phyloP scores from a whole-genome alignment of 2,113 vertebrate species.

The Muntiacus muntjak region DNA sequence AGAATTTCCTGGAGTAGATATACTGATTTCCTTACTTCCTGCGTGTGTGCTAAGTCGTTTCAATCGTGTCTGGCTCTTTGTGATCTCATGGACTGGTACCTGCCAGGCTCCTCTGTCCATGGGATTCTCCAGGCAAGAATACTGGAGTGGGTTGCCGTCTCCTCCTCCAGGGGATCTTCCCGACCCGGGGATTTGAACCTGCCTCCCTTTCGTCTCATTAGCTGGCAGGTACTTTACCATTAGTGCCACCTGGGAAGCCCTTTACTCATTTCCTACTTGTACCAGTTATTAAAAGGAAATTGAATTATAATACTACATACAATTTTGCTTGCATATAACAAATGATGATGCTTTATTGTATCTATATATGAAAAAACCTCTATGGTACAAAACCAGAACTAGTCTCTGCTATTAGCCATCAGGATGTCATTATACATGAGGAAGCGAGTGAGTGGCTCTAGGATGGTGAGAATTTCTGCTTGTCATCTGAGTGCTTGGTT shows the following conservation, averaged over 20 bases:
- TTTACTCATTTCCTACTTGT: neutral
- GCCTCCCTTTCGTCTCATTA: neutral
- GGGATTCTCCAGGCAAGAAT: neutral
- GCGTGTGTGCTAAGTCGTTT: neutral
- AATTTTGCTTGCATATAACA: neutral
- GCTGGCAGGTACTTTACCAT: neutral
- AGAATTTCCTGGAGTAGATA: neutral
- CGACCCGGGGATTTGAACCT: neutral
- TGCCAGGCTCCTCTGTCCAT: neutral
- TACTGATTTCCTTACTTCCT: neutral
- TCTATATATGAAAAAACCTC: neutral
- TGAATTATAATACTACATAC: neutral
- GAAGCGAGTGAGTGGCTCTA: neutral
- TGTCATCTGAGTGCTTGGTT: neutral
- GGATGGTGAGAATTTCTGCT: neutral
- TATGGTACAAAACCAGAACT: neutral
- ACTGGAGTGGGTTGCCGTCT: neutral
- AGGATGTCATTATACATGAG: neutral
- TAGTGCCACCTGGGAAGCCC: neutral
- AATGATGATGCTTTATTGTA: neutral
- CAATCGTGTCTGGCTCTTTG: neutral
- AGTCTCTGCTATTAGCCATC: neutral
- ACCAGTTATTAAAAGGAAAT: neutral
- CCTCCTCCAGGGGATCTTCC: neutral
- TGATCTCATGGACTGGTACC: neutral